These are phyloP conservation scores for Athetis lepigone DNA, from an alignment of 2,888 invertebrate genomes.

Conservation along the genomic window DNA sequence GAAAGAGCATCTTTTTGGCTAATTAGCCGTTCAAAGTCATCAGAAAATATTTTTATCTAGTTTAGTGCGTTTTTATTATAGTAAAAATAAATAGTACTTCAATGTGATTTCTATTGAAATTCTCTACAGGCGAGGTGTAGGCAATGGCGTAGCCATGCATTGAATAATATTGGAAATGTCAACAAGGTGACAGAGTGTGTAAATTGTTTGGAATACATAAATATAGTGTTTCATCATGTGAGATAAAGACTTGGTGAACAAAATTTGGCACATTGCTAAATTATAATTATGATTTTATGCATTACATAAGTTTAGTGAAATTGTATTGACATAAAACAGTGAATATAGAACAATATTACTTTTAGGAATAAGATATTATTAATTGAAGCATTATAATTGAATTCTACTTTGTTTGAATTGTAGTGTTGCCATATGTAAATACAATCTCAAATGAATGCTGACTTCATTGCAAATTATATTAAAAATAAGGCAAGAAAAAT, in stretches of 20 bases:
- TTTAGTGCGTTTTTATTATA: constrained; percentile 28
- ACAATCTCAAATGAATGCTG: constrained; percentile 31
- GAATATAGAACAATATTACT: constrained; percentile 19
- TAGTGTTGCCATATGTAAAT: constrained; percentile 40
- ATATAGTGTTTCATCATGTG: constrained; percentile 11
- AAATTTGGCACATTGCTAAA: constrained; percentile 72
- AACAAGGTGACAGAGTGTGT: constrained; percentile 8
- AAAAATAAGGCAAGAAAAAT: constrained; percentile 55
- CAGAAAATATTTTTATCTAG: constrained; percentile 47
- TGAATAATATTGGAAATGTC: constrained; percentile 16
- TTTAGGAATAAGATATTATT: constrained; percentile 27
- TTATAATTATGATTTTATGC: no score
- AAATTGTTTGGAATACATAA: constrained; percentile 8
- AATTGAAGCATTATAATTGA: constrained; percentile 35
- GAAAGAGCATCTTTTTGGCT: constrained; percentile 25
- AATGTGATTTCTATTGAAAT: constrained; percentile 17
- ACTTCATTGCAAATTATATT: constrained; percentile 25
- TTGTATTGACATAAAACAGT: constrained; percentile 45
- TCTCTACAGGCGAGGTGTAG: constrained; percentile 50
- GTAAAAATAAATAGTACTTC: constrained; percentile 27
- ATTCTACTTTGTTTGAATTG: constrained; percentile 34
- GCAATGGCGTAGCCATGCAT: constrained; percentile 21
- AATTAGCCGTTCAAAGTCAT: constrained; percentile 36
- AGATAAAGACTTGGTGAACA: constrained; percentile 21
- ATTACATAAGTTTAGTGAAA: constrained; percentile 25